Percentiles rank a stretch among this genome's conserved stretches.
Evolutionary conservation across 2,797 vertebrate genomes (phyloP).

Genomic region (Ambastaia sidthimunki): DNA sequence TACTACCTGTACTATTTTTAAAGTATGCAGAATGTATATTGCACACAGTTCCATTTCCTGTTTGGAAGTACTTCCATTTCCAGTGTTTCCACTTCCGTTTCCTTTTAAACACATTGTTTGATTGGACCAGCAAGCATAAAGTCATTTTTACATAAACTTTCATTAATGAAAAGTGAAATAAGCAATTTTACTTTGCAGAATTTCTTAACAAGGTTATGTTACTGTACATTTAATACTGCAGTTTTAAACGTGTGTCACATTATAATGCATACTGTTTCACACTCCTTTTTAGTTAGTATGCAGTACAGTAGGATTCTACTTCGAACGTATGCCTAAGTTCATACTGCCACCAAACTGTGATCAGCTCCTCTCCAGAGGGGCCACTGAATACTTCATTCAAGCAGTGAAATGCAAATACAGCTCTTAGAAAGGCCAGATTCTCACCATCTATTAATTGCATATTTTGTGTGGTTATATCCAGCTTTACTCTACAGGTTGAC

Average conservation of each 20-base stretch:
- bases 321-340: not conserved
- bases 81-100: not conserved
- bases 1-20: not conserved
- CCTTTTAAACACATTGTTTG: not conserved
- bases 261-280: not conserved
- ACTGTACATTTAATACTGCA: not conserved
- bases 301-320: not conserved
- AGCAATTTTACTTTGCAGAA: too few relatives aligned
- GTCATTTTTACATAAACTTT: too few relatives aligned
- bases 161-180: too few relatives aligned
- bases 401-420: slow-evolving; percentile 37
- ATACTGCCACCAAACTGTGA: not conserved
- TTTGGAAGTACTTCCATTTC: not conserved
- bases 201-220: too few relatives aligned
- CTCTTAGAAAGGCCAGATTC: slow-evolving; percentile 1
- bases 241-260: not conserved
- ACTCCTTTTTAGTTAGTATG: not conserved
- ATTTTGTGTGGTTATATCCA: not conserved
- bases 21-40: not conserved
- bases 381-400: slow-evolving; percentile 31
- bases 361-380: slow-evolving; percentile 12
- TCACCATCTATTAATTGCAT: slow-evolving; percentile 26
- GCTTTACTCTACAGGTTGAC: not conserved
- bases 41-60: not conserved
- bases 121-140: not conserved